A percentile compares a stretch with the other conserved stretches of the same genome.
phyloP scores from a whole-genome alignment of 2,113 vertebrate genomes.

The Agapornis roseicollis region DNA sequence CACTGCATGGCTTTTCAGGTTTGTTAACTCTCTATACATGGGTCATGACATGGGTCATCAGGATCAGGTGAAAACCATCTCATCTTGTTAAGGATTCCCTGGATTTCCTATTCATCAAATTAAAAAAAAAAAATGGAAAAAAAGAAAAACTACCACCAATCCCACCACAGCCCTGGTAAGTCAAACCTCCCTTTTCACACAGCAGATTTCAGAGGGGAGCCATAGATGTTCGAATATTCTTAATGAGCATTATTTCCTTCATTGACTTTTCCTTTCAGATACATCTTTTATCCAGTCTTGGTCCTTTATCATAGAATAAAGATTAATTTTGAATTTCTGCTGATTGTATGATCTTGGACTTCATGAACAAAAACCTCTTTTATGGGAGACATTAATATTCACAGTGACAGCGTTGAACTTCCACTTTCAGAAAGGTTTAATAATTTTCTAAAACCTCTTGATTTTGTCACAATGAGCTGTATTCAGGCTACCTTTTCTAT shows the following conservation, averaged over 20 bases:
- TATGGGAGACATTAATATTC: slow-evolving; percentile 53
- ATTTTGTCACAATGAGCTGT: slow-evolving; percentile 55
- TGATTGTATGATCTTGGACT: slow-evolving; percentile 41
- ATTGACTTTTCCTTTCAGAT: slow-evolving; percentile 16
- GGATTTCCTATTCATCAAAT: background rate
- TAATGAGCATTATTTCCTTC: background rate
- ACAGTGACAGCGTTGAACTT: background rate
- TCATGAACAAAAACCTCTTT: slow-evolving; percentile 34
- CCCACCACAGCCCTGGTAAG: background rate
- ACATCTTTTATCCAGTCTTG: background rate
- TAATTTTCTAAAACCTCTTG: slow-evolving; percentile 60
- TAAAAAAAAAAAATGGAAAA: background rate
- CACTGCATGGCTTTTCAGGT: background rate
- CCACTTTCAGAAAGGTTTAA: slow-evolving; percentile 40
- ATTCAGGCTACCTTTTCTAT: slow-evolving; percentile 6
- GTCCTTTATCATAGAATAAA: slow-evolving; percentile 39
- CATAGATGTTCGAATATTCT: background rate
- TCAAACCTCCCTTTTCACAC: background rate
- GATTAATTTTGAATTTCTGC: slow-evolving; percentile 61
- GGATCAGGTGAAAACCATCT: background rate
- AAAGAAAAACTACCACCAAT: background rate
- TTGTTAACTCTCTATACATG: background rate
- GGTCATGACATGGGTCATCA: background rate
- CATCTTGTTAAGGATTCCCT: slow-evolving; percentile 3
- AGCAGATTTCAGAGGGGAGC: background rate